phyloP scores from a whole-genome alignment of 2,888 invertebrate species.

The Thecophora atra region DNA sequence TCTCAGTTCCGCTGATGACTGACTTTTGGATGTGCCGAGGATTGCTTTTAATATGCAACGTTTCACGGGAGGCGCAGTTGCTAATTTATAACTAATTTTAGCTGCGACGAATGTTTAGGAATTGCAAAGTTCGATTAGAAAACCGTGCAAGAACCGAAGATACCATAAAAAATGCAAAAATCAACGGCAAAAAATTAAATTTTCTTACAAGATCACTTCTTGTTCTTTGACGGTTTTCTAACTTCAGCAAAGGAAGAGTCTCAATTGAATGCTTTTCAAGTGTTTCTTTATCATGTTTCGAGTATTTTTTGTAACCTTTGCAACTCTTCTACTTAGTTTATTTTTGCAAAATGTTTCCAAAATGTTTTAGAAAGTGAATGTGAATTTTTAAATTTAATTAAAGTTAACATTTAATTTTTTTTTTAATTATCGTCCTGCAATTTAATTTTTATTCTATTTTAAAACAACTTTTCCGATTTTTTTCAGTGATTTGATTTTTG shows the following conservation, averaged over 20 bases:
- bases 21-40: neutral
- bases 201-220: neutral
- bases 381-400: too few species aligned
- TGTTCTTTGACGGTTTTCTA: neutral
- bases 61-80: too few species aligned
- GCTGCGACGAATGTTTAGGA: too few species aligned
- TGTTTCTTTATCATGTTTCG: neutral
- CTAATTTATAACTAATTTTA: too few species aligned
- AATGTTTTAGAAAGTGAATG: too few species aligned
- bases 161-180: neutral
- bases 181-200: neutral
- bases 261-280: neutral
- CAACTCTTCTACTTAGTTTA: neutral
- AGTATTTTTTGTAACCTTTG: neutral
- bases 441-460: too few species aligned
- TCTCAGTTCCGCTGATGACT: conserved; percentile 34
- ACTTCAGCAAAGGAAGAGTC: neutral
- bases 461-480: too few species aligned
- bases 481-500: too few species aligned
- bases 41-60: too few species aligned
- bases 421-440: too few species aligned
- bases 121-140: neutral
- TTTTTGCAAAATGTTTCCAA: neutral
- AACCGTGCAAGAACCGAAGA: neutral
- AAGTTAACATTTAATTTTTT: too few species aligned